Percentiles rank a stretch among this genome's conserved stretches.
These are phyloP conservation scores for Corythaixoides concolor DNA, from an alignment of 2,113 vertebrate genomes.

Conservation along the genomic window DNA sequence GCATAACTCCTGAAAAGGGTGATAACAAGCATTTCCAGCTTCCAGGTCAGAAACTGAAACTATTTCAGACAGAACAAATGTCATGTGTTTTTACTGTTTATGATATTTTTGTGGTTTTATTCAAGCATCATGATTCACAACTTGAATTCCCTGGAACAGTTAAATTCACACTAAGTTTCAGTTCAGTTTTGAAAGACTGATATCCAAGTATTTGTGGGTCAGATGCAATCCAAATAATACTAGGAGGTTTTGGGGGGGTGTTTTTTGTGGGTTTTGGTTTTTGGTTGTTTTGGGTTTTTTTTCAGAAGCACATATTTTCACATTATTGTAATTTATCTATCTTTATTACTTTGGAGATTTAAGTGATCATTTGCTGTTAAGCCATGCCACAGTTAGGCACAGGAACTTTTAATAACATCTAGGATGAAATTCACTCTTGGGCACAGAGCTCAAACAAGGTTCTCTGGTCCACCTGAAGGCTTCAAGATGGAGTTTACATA, in stretches of 20 bases:
- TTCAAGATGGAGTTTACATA: not conserved
- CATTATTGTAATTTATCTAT: not conserved
- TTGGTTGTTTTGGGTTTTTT: not conserved
- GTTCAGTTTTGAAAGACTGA: not conserved
- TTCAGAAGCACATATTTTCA: not conserved
- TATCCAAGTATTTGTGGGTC: not conserved
- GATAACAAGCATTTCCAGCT: not conserved
- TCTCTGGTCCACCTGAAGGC: not conserved
- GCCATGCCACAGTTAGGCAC: not conserved
- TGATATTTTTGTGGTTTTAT: not conserved
- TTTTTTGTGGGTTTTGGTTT: too few species aligned
- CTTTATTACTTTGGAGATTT: conserved; percentile 50
- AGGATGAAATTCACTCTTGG: not conserved
- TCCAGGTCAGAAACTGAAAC: not conserved
- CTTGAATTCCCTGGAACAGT: not conserved
- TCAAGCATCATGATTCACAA: not conserved
- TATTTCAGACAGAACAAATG: not conserved
- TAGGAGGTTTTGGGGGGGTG: not conserved
- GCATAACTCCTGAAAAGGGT: not conserved
- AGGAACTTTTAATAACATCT: conserved; percentile 16
- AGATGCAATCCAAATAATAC: not conserved
- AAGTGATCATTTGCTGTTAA: not conserved
- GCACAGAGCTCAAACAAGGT: conserved; percentile 35
- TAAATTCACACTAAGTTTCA: not conserved
- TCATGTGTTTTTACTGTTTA: not conserved